These are phyloP conservation scores for Sorex fumeus DNA, from an alignment of 2,113 vertebrate genomes.

Conservation along the genomic window DNA sequence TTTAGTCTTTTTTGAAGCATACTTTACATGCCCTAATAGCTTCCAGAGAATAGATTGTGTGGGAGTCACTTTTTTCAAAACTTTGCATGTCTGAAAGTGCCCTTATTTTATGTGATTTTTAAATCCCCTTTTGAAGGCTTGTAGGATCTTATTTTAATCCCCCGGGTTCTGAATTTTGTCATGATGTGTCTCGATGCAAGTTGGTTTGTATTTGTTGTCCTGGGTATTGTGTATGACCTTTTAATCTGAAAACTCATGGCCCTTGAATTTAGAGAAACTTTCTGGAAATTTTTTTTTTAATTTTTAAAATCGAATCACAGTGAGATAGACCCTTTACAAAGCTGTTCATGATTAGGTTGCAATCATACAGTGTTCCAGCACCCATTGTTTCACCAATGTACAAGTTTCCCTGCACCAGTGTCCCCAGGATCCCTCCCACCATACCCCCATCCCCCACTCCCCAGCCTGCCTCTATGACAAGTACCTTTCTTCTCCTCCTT, in stretches of 20 bases:
- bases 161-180: slow-evolving; percentile 39
- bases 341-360: no score
- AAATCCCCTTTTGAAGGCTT: slow-evolving; percentile 35
- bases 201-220: neutral
- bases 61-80: slow-evolving; percentile 10
- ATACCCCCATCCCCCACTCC: no score
- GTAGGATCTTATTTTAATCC: slow-evolving; percentile 58
- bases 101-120: slow-evolving; percentile 17
- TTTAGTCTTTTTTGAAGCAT: slow-evolving; percentile 47
- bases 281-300: no score
- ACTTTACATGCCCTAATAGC: slow-evolving; percentile 20
- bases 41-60: slow-evolving; percentile 28
- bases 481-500: neutral
- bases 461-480: no score
- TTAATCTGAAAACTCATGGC: neutral
- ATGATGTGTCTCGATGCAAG: neutral
- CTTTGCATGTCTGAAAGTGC: slow-evolving; percentile 45
- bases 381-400: no score
- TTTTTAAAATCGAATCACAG: no score
- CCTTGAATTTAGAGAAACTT: slow-evolving; percentile 8
- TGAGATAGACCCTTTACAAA: no score
- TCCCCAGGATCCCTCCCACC: no score
- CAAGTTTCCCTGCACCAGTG: no score
- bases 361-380: no score
- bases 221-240: neutral